Evolutionary conservation across 2,113 vertebrate species (phyloP), one percentile per base, ranked within the genome.

Genomic region (Dipodomys ordii): DNA sequence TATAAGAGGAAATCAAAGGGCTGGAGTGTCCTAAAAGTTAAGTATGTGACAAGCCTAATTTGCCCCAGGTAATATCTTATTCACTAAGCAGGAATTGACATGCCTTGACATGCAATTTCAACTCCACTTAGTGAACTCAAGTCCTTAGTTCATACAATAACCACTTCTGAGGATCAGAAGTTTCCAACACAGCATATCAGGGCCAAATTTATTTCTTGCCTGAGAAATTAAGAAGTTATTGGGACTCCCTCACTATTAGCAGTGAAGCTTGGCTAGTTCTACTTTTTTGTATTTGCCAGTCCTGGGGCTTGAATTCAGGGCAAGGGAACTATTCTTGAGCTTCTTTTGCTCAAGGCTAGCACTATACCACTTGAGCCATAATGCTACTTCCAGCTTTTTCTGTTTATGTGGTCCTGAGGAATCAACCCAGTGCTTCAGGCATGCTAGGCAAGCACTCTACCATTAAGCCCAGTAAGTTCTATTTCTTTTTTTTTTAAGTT

Each of bases 161-260:
- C 76, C 86, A 94, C 35, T 67, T 62, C 30, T 82, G n/a, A 82
- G 74, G 82, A 92, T 25, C 82, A 92, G 67, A 90, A 69, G 18
- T 89, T 89, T 92, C 68, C 82, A 28, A 93, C 95, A 93, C 39
- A 83, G 46, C 84, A 81, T 57, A 62, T 94, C 39, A 90, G 25
- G 68, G 64, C 5, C 62, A 95, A 93, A 95, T 95, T 92, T 82
- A 94, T 64, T 83, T 78, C 57, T 92, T 88, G 18, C 79, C 27
- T 65, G 62, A 92, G 69, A 89, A 93, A 46, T 91, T 89, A 94
- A 87, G 68, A 86, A 88, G 46, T 76, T 86, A 91, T 93, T 95
- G 73, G 83, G 23, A 92, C 44, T 87, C 82, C 64, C 39, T 86
- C 90, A 62, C 88, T 94, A 28, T 85, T 85, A 96, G 69, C 12